Evolutionary conservation across 2,888 invertebrate species (phyloP).

Genomic region (Brenthis hecate): DNA sequence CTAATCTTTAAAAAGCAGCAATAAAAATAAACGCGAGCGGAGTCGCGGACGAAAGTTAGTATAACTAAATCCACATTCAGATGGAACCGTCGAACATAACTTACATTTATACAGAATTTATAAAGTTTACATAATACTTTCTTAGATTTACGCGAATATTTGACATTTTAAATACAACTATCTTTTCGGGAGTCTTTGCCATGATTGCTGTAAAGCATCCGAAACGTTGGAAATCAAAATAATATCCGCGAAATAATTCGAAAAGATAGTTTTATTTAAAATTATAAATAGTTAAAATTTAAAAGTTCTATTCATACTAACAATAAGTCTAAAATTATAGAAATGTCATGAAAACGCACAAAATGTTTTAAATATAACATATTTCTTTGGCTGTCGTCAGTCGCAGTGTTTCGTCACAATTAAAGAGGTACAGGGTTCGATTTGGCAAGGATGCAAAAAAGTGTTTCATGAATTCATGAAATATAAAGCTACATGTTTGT

Average conservation of each 20-base stretch:
- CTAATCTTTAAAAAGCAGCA: too few relatives aligned
- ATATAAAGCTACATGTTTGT: too few relatives aligned
- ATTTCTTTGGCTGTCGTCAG: constrained; percentile 31
- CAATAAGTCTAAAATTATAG: not conserved
- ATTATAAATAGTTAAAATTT: too few relatives aligned
- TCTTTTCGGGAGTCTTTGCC: too few relatives aligned
- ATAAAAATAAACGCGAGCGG: too few relatives aligned
- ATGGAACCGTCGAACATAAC: constrained; percentile 15
- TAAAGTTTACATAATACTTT: not conserved
- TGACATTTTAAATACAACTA: too few relatives aligned
- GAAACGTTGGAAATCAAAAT: too few relatives aligned
- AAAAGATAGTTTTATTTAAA: too few relatives aligned
- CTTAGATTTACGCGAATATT: too few relatives aligned
- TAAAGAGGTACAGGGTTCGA: constrained; percentile 27
- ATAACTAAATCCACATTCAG: not conserved
- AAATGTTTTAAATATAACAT: constrained; percentile 13
- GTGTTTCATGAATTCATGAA: not conserved
- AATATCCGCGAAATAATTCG: too few relatives aligned
- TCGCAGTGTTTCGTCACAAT: constrained; percentile 10
- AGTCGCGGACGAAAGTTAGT: too few relatives aligned
- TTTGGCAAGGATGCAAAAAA: constrained; percentile 30
- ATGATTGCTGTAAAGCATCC: too few relatives aligned
- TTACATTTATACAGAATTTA: constrained; percentile 4
- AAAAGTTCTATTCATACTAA: not conserved
- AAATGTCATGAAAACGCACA: constrained; percentile 11